Conservation (phyloP, 2,888 invertebrate genomes). For the Tinea pellionella region DNA sequence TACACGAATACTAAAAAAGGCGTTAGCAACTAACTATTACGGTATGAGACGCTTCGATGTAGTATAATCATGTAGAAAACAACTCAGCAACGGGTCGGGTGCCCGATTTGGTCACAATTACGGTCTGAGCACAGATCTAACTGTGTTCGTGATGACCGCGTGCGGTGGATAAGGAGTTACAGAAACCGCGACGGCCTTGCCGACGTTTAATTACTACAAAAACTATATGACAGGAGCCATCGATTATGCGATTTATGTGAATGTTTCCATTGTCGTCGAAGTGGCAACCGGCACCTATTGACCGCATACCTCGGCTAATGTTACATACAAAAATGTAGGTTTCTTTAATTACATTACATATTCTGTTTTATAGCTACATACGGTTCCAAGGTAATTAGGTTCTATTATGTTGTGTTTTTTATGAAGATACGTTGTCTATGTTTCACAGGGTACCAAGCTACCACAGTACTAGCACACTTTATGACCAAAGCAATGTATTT, state of each 20-base stretch:
- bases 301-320: not conserved
- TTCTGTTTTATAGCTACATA: not conserved
- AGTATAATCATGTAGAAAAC: conserved; percentile 25
- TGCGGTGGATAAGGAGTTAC: conserved; percentile 22
- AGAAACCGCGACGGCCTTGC: conserved; percentile 35
- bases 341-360: not conserved
- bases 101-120: conserved; percentile 36
- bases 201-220: conserved; percentile 37
- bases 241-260: conserved; percentile 19
- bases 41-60: conserved; percentile 23
- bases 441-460: not conserved
- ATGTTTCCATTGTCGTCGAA: not conserved
- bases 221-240: conserved; percentile 21
- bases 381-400: not conserved
- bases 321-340: not conserved
- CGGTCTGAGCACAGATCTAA: conserved; percentile 22
- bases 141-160: conserved; percentile 15
- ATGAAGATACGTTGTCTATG: not conserved
- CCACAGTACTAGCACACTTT: not conserved
- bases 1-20: conserved; percentile 32
- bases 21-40: conserved; percentile 26
- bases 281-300: not conserved
- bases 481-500: not conserved
- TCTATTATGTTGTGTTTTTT: not conserved
- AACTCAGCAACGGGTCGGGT: conserved; percentile 14